These are phyloP conservation scores for Pampus argenteus DNA, from an alignment of 2,797 vertebrate genomes.

Conservation along the genomic window DNA sequence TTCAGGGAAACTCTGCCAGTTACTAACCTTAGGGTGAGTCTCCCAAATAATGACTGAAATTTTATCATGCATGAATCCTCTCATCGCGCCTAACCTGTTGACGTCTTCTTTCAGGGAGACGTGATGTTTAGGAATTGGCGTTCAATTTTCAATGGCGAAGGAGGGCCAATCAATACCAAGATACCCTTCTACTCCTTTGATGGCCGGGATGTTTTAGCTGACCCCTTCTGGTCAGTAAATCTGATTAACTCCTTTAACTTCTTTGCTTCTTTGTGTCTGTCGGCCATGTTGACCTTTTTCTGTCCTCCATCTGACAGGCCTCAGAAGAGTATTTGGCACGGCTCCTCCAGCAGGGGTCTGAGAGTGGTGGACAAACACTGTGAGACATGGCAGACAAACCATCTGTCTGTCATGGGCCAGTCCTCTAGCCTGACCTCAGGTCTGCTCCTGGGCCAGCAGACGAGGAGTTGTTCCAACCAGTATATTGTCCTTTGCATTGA, in stretches of 20 bases:
- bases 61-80: background rate
- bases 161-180: conserved; percentile 82
- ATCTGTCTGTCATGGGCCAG: conserved; percentile 88
- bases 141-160: conserved; percentile 89
- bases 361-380: conserved; percentile 91
- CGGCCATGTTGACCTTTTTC: background rate
- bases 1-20: conserved; percentile 78
- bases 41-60: no score
- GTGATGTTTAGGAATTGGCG: conserved; percentile 93
- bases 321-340: conserved; percentile 95
- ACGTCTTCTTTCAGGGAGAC: conserved; percentile 85
- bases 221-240: conserved; percentile 92
- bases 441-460: conserved; percentile 91
- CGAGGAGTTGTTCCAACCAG: conserved; percentile 90
- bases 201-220: conserved; percentile 91
- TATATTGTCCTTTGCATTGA: conserved; percentile 96
- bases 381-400: conserved; percentile 91
- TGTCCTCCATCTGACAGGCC: conserved; percentile 82
- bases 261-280: background rate
- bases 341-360: conserved; percentile 87
- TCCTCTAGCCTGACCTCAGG: conserved; percentile 90
- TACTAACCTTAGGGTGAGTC: conserved; percentile 93
- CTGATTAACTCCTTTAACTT: background rate
- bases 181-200: conserved; percentile 97
- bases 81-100: background rate